A percentile compares a stretch with the other conserved stretches of the same genome.
These are phyloP conservation scores for Salticus scenicus DNA, from an alignment of 2,888 invertebrate species.

Conservation along the genomic window DNA sequence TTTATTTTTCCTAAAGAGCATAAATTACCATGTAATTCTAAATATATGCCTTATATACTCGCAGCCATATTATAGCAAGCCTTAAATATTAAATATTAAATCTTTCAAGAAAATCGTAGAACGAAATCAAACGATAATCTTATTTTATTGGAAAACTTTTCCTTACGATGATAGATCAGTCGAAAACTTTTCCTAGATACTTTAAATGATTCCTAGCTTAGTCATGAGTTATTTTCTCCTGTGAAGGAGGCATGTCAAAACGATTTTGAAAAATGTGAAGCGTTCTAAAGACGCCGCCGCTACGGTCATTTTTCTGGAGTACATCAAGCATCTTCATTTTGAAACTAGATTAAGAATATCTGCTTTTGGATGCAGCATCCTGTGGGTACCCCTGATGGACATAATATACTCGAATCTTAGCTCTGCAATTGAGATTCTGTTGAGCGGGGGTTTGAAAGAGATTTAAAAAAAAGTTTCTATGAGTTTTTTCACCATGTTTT, in stretches of 20 bases:
- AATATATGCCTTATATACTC: no score
- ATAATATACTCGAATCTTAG: slow-evolving; percentile 52
- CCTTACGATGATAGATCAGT: not conserved
- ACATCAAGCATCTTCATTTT: slow-evolving; percentile 65
- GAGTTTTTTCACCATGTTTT: slow-evolving; percentile 38
- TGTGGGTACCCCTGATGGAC: slow-evolving; percentile 33
- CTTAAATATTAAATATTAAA: no score
- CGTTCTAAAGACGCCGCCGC: slow-evolving; percentile 46
- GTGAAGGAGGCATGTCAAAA: slow-evolving; percentile 60
- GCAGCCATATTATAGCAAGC: no score
- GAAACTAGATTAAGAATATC: slow-evolving; percentile 65
- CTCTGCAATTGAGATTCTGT: slow-evolving; percentile 49
- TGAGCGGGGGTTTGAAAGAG: slow-evolving; percentile 33
- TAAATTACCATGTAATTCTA: no score
- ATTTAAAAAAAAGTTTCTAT: slow-evolving; percentile 12
- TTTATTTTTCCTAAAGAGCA: no score
- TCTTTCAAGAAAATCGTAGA: no score
- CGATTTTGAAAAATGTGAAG: slow-evolving; percentile 51
- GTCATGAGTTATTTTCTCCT: slow-evolving; percentile 46
- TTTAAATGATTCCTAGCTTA: slow-evolving; percentile 45
- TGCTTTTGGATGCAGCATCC: slow-evolving; percentile 49
- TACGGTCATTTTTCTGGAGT: slow-evolving; percentile 53
- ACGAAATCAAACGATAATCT: not conserved
- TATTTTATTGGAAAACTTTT: not conserved
- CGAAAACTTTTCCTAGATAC: not conserved